Evolutionary conservation across 2,888 invertebrate species (phyloP).

Genomic region (Spisula solida): DNA sequence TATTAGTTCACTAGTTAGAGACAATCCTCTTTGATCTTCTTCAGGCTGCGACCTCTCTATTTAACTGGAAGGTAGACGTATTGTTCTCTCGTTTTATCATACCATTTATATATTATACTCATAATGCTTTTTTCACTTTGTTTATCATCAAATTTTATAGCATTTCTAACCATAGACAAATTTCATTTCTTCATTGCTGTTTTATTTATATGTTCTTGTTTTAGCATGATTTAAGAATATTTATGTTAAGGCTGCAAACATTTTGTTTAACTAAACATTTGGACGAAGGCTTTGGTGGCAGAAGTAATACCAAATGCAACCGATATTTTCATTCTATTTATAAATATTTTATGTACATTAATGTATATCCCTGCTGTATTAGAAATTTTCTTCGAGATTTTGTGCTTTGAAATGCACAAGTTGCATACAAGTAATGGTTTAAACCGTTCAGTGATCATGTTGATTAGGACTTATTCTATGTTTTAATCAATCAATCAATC

Average conservation of each 20-base stretch:
- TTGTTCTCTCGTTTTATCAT: constrained; percentile 20
- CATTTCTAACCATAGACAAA: constrained; percentile 2
- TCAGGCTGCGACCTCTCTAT: constrained; percentile 25
- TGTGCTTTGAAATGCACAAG: too few relatives aligned
- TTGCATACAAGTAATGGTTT: too few relatives aligned
- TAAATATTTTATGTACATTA: too few relatives aligned
- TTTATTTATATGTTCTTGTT: not conserved
- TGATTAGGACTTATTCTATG: too few relatives aligned
- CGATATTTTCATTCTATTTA: too few relatives aligned
- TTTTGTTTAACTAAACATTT: too few relatives aligned
- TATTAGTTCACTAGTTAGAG: constrained; percentile 3
- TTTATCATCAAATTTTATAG: not conserved
- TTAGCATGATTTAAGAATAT: constrained; percentile 7
- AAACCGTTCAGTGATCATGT: too few relatives aligned
- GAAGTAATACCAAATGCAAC: too few relatives aligned
- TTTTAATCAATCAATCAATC: too few relatives aligned
- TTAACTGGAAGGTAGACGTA: constrained; percentile 25
- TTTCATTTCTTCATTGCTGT: not conserved
- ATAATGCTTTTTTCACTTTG: constrained; percentile 6
- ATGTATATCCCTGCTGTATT: too few relatives aligned
- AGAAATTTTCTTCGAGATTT: too few relatives aligned
- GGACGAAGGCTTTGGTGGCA: too few relatives aligned
- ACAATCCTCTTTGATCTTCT: constrained; percentile 14
- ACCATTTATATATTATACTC: not conserved
- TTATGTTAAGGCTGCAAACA: not conserved